Evolutionary conservation across 2,888 invertebrate genomes (phyloP).

Genomic region (Electrophaes corylata): DNA sequence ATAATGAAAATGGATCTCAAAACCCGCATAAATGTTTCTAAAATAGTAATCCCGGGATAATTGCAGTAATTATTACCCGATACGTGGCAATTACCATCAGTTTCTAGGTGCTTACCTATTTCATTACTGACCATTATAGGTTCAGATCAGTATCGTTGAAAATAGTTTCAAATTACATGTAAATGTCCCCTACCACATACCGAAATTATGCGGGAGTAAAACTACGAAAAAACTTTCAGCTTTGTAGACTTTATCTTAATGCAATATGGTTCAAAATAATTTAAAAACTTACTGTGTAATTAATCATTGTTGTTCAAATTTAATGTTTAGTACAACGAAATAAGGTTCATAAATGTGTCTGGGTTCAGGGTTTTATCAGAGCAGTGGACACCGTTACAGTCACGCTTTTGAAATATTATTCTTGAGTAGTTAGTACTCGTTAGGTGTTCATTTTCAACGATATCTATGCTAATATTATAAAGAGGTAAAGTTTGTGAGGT

Average conservation of each 20-base stretch:
- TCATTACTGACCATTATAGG: slow-evolving; percentile 14
- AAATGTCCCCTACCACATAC: slow-evolving; percentile 15
- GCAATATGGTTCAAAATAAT: neutral
- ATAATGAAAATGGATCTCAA: neutral
- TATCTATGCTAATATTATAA: no score
- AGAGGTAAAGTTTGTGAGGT: no score
- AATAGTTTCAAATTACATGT: slow-evolving; percentile 35
- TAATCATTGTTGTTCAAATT: neutral
- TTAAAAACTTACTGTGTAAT: neutral
- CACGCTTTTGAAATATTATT: neutral
- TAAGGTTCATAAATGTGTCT: slow-evolving; percentile 1
- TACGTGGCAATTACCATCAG: slow-evolving; percentile 11
- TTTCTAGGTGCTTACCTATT: slow-evolving; percentile 9
- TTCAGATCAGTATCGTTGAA: slow-evolving; percentile 32
- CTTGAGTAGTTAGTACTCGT: neutral
- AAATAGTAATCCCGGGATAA: slow-evolving; percentile 3
- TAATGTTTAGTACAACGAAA: slow-evolving; percentile 4
- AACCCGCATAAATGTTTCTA: neutral
- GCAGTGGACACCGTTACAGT: neutral
- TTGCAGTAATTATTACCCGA: slow-evolving; percentile 4
- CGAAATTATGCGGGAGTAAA: slow-evolving; percentile 35
- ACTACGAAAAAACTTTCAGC: slow-evolving; percentile 1
- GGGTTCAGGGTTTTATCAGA: neutral
- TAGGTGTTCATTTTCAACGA: no score
- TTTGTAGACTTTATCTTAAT: slow-evolving; percentile 1